Evolutionary conservation across 2,113 vertebrate species (phyloP).

Genomic region (Microtus oregoni): DNA sequence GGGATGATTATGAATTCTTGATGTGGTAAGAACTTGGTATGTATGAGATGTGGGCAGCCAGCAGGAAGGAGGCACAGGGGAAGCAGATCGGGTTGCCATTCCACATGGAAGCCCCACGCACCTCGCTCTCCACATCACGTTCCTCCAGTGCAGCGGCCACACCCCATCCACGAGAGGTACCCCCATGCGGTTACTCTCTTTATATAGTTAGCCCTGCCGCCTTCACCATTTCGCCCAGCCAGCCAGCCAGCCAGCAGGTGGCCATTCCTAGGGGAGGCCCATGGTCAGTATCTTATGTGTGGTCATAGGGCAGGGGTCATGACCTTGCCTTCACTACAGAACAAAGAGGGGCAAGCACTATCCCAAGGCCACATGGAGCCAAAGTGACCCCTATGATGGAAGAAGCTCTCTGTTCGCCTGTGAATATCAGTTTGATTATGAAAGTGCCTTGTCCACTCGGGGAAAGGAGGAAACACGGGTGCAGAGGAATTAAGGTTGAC

Average conservation of each 20-base stretch:
- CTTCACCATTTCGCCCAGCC: background rate
- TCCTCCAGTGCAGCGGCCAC: too few species aligned
- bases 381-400: background rate
- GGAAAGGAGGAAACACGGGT: too few species aligned
- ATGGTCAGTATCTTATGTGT: fast-evolving
- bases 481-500: background rate
- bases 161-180: background rate
- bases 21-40: constrained; percentile 88
- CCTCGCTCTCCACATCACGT: background rate
- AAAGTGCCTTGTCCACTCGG: background rate
- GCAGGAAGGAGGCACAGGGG: constrained; percentile 81
- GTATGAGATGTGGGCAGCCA: constrained; percentile 83
- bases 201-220: background rate
- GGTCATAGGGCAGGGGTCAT: background rate
- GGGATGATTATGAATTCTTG: constrained; percentile 90
- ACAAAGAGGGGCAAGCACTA: background rate
- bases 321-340: background rate
- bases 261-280: background rate
- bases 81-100: constrained; percentile 76
- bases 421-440: background rate
- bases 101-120: background rate
- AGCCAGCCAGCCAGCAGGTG: too few species aligned
- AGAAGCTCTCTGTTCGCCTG: background rate
- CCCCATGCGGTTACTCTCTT: background rate
- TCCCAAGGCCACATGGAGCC: background rate